These are phyloP conservation scores for Sarcophaga peregrina DNA, from an alignment of 1,140 invertebrate species.

Conservation along the genomic window DNA sequence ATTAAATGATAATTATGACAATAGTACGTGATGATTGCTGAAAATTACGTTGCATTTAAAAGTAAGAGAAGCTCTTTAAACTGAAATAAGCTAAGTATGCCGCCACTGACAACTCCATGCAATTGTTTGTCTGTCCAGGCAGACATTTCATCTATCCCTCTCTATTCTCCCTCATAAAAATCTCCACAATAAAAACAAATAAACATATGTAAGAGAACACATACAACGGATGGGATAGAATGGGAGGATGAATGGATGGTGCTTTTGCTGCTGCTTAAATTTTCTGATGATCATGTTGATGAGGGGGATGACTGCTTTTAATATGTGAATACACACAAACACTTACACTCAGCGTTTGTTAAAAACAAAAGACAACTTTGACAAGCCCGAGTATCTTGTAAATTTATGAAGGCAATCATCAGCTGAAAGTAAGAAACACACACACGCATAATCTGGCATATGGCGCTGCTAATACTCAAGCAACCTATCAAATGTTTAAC, in stretches of 20 bases:
- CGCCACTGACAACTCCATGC: not conserved
- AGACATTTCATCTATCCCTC: not conserved
- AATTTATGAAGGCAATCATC: conserved; percentile 45
- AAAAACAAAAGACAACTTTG: conserved; percentile 37
- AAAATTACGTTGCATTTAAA: conserved; percentile 49
- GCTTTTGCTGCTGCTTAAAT: not conserved
- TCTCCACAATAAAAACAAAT: not conserved
- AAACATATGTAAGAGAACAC: not conserved
- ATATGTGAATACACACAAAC: not conserved
- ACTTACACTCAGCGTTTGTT: conserved; percentile 4
- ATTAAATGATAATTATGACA: conserved; percentile 65
- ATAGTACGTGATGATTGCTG: conserved; percentile 66
- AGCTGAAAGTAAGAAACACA: not conserved
- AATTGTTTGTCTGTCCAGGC: not conserved
- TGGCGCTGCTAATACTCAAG: not conserved
- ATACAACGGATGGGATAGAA: not conserved
- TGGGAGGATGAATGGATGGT: not conserved
- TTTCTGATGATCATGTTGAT: not conserved
- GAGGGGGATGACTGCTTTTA: conserved; percentile 1
- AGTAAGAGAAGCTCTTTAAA: conserved; percentile 1
- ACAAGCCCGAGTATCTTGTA: conserved; percentile 34
- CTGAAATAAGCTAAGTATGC: no score
- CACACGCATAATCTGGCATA: not conserved
- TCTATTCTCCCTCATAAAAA: not conserved
- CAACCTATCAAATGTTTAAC: not conserved